A percentile compares a stretch with the other conserved stretches of the same genome.
These are phyloP conservation scores for Variabilichromis moorii DNA, from an alignment of 2,113 vertebrate species.

Conservation along the genomic window DNA sequence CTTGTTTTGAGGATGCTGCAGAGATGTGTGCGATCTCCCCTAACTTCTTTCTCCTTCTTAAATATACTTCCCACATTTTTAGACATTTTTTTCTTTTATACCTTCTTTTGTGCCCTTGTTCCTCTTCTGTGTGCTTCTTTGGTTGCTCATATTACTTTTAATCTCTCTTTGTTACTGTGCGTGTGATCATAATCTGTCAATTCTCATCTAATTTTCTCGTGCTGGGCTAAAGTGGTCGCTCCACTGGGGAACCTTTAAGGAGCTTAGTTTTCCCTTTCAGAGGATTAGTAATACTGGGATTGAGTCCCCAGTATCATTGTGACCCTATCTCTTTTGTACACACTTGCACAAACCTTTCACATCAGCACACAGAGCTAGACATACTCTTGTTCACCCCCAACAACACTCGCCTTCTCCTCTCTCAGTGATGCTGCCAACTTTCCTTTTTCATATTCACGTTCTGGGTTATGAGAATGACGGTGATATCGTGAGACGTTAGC, in stretches of 20 bases:
- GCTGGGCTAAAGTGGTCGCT: conserved; percentile 17
- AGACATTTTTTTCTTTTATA: background rate
- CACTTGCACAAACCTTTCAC: background rate
- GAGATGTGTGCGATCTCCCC: background rate
- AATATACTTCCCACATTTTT: background rate
- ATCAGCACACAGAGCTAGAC: background rate
- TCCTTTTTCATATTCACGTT: background rate
- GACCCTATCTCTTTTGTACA: background rate
- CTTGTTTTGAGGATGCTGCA: background rate
- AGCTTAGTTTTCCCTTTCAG: background rate
- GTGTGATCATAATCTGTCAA: background rate
- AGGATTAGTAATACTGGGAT: background rate
- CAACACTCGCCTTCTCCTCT: background rate
- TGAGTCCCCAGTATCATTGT: background rate
- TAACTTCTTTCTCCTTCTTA: background rate
- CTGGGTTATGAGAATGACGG: background rate
- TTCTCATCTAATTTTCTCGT: conserved; percentile 2
- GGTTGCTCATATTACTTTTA: background rate
- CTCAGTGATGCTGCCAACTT: background rate
- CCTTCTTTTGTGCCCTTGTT: background rate
- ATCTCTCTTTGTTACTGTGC: background rate
- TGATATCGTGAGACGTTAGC: conserved; percentile 5
- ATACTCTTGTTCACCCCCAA: background rate
- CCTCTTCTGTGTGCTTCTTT: background rate
- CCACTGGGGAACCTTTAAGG: background rate